A percentile compares a stretch with the other conserved stretches of the same genome.
Conservation (phyloP, 2,113 vertebrate genomes). For the Rhodinocichla rosea region DNA sequence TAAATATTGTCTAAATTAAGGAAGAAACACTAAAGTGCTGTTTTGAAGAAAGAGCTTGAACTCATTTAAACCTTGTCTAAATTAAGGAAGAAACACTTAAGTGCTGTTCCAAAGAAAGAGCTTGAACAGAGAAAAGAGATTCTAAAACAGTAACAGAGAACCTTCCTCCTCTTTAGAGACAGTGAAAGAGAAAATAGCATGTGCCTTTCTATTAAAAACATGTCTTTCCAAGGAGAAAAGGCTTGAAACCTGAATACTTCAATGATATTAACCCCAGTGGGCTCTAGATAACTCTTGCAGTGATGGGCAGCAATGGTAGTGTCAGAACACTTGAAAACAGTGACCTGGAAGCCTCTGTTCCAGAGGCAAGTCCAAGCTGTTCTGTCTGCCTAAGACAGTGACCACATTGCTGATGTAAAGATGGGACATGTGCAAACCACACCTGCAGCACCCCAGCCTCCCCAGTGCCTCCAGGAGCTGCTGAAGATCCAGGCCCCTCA, state of each 20-base stretch:
- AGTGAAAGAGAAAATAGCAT: not conserved
- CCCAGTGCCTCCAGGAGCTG: not conserved
- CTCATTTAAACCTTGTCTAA: not conserved
- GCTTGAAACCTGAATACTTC: not conserved
- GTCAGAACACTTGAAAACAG: not conserved
- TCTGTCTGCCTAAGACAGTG: not conserved
- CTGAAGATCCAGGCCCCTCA: not conserved
- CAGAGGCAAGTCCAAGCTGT: not conserved
- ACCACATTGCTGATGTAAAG: not conserved
- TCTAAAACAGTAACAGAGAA: not conserved
- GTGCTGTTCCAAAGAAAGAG: not conserved
- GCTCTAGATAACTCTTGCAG: not conserved
- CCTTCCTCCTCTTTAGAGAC: not conserved
- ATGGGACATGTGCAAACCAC: not conserved
- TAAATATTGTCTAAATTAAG: not conserved
- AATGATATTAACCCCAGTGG: not conserved
- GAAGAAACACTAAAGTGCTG: not conserved
- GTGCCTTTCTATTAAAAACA: not conserved
- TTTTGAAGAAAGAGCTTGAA: not conserved
- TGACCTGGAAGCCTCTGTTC: not conserved
- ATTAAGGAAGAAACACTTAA: not conserved
- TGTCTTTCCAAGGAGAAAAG: not conserved
- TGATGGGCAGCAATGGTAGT: not conserved
- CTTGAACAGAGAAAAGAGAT: not conserved
- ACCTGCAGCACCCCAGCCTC: not conserved